Conservation (phyloP, 1,140 invertebrate genomes). For the Pogonomyrmex californicus region DNA sequence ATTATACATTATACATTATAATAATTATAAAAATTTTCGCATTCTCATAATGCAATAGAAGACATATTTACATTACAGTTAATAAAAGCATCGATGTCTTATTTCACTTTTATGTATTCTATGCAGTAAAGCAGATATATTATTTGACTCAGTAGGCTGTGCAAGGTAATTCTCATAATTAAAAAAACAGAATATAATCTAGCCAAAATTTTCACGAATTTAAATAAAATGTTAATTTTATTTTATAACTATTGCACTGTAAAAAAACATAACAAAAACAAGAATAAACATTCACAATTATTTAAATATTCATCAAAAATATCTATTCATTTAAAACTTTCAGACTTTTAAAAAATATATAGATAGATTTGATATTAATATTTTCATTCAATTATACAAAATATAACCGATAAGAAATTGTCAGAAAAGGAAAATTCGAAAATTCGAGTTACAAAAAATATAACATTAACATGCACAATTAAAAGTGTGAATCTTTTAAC, state of each 20-base stretch:
- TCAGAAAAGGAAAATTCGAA: not conserved
- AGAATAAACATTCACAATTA: no score
- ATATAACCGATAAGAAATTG: no score
- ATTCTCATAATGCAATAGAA: not conserved
- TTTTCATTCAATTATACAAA: no score
- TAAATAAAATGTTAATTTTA: no score
- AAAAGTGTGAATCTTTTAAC: not conserved
- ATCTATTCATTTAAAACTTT: no score
- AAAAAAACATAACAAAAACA: no score
- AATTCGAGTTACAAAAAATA: no score
- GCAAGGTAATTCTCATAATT: not conserved
- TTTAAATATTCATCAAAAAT: no score
- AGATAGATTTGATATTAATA: no score
- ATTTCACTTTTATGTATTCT: constrained; percentile 28
- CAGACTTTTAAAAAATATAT: no score
- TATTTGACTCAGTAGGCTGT: not conserved
- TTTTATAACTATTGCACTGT: no score
- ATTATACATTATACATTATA: not conserved
- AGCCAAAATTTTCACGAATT: no score
- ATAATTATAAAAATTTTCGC: not conserved
- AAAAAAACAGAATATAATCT: not conserved
- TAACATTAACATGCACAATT: not conserved
- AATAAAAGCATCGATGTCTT: constrained; percentile 25
- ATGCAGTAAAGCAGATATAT: not conserved
- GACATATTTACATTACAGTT: not conserved